Evolutionary conservation across 2,888 invertebrate genomes (phyloP).

Genomic region (Argyresthia goedartella): DNA sequence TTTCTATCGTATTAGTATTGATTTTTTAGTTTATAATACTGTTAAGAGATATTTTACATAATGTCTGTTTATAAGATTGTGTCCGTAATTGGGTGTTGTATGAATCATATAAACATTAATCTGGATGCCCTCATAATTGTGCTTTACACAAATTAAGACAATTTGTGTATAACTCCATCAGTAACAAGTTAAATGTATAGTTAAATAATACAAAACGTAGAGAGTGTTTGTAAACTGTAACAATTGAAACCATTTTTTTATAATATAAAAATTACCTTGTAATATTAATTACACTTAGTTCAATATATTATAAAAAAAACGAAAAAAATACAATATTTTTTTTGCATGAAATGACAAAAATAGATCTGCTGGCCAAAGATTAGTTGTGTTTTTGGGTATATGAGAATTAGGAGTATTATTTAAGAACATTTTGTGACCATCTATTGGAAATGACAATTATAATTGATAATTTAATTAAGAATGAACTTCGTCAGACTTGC

Average conservation of each 20-base stretch:
- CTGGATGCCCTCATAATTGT: constrained; percentile 1
- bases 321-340: constrained; percentile 27
- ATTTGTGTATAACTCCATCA: too few relatives aligned
- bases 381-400: constrained; percentile 29
- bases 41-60: not conserved
- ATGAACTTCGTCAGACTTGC: constrained; percentile 55
- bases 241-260: too few relatives aligned
- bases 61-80: not conserved
- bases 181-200: too few relatives aligned
- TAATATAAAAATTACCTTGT: not conserved
- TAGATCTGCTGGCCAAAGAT: constrained; percentile 69
- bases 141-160: too few relatives aligned
- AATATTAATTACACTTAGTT: too few relatives aligned
- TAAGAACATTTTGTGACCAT: constrained; percentile 21
- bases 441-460: constrained; percentile 25
- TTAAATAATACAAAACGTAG: too few relatives aligned
- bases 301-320: not conserved
- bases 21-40: not conserved
- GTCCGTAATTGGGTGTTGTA: not conserved
- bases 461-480: constrained; percentile 26
- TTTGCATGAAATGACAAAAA: constrained; percentile 13
- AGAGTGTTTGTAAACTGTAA: too few relatives aligned
- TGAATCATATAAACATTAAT: not conserved
- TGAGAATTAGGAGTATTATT: constrained; percentile 24
- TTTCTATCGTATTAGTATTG: not conserved